Conservation (phyloP, 1,140 invertebrate genomes). For the Drosophila sp. region DNA sequence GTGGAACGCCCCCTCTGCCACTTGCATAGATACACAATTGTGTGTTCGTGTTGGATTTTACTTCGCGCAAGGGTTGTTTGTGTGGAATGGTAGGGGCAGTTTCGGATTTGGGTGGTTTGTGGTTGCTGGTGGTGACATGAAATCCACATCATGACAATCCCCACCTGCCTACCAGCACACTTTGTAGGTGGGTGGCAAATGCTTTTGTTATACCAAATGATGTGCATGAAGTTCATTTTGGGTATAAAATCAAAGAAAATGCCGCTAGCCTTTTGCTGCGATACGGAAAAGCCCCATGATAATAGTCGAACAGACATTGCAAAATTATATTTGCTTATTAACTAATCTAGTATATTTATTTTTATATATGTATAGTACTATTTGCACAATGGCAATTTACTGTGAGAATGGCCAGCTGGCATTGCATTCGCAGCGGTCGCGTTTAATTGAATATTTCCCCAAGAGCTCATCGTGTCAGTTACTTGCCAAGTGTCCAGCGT, state of each 20-base stretch:
- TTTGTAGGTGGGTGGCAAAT: conserved; percentile 3
- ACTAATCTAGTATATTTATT: conserved; percentile 19
- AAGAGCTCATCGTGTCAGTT: conserved; percentile 23
- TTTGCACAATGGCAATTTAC: conserved; percentile 35
- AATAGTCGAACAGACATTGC: conserved; percentile 31
- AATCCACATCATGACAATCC: not conserved
- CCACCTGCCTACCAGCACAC: not conserved
- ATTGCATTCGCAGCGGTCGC: conserved; percentile 3
- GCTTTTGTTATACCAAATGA: conserved; percentile 37
- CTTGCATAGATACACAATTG: conserved; percentile 52
- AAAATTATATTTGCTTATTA: conserved; percentile 24
- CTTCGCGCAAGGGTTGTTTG: conserved; percentile 44
- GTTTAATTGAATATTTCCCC: conserved; percentile 40
- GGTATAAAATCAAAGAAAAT: conserved; percentile 47
- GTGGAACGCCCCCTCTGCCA: conserved; percentile 44
- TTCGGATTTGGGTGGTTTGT: conserved; percentile 41
- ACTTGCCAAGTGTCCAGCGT: conserved; percentile 7
- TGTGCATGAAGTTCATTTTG: conserved; percentile 33
- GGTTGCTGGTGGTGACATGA: conserved; percentile 45
- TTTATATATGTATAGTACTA: conserved; percentile 7
- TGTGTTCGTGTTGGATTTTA: conserved; percentile 15
- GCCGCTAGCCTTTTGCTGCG: conserved; percentile 38
- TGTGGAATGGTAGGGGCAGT: conserved; percentile 11
- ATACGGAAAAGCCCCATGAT: conserved; percentile 40
- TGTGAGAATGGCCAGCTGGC: conserved; percentile 35